phyloP scores from a whole-genome alignment of 2,888 invertebrate species.

The Fragum whitleyi region DNA sequence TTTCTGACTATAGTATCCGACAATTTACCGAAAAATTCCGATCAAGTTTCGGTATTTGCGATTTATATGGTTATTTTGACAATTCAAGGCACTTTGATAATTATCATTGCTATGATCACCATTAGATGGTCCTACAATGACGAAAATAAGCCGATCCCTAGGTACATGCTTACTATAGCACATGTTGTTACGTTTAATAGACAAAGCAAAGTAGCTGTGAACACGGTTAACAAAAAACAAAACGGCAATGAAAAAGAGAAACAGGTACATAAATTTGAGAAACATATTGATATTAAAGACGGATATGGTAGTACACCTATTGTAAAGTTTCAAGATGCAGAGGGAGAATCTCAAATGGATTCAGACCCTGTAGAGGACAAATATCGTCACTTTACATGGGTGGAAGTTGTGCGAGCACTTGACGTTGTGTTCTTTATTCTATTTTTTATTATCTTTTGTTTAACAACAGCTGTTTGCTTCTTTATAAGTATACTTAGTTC shows the following conservation, averaged over 20 bases:
- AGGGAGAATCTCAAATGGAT: too few relatives aligned
- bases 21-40: constrained; percentile 51
- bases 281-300: too few relatives aligned
- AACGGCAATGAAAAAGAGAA: too few relatives aligned
- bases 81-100: constrained; percentile 41
- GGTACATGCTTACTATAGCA: background rate
- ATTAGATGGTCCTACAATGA: constrained; percentile 21
- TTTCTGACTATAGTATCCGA: constrained; percentile 50
- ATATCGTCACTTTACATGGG: background rate
- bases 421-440: background rate
- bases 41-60: constrained; percentile 42
- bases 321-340: too few relatives aligned
- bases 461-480: background rate
- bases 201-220: background rate
- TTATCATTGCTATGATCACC: constrained; percentile 27
- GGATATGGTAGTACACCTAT: too few relatives aligned
- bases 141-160: background rate
- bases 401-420: background rate
- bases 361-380: background rate
- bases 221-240: background rate
- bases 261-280: too few relatives aligned
- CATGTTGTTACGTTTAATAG: background rate
- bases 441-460: background rate
- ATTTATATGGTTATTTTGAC: constrained; percentile 51
- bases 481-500: too few relatives aligned